Conservation (phyloP, 2,113 vertebrate genomes). For the Vulpes ferrilata region DNA sequence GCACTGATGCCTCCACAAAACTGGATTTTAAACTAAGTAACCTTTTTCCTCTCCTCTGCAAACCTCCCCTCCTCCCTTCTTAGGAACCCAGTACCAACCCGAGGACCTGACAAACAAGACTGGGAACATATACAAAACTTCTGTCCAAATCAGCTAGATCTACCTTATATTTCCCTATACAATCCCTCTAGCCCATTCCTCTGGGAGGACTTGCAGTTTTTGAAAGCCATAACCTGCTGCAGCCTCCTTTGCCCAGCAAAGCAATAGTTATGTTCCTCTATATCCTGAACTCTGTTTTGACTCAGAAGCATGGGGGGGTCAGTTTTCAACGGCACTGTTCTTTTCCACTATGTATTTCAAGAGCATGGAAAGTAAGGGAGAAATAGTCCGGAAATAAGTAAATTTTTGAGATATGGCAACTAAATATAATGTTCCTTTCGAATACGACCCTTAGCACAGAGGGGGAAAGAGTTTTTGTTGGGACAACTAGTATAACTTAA, state of each 20-base stretch:
- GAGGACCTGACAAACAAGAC: neutral
- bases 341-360: neutral
- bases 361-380: neutral
- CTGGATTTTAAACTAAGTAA: neutral
- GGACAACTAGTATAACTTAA: neutral
- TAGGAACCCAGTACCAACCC: neutral
- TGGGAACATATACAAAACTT: neutral
- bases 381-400: neutral
- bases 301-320: neutral
- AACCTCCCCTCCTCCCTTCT: neutral
- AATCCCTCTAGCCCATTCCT: neutral
- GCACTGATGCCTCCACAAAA: neutral
- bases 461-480: neutral
- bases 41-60: neutral
- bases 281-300: neutral
- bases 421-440: neutral
- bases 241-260: neutral
- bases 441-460: neutral
- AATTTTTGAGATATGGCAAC: neutral
- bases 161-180: neutral
- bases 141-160: neutral
- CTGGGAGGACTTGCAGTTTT: neutral
- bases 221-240: neutral
- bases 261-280: neutral
- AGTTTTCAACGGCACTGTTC: neutral